phyloP scores from a whole-genome alignment of 2,797 vertebrate genomes.

The Acipenser transmontanus region DNA sequence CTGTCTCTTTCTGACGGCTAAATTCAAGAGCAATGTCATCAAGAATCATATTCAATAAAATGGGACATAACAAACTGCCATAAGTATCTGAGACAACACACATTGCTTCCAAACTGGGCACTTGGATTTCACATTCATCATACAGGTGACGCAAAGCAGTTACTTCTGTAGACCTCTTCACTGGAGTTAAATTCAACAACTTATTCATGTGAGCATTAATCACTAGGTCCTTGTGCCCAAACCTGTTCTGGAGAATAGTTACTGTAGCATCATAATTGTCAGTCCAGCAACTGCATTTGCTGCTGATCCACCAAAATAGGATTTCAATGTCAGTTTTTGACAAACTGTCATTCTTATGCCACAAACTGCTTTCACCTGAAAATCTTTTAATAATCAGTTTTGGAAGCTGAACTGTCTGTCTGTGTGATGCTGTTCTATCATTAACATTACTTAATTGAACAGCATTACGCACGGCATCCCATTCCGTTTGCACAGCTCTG shows the following conservation, averaged over 20 bases:
- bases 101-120: neutral
- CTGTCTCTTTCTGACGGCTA: neutral
- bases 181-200: neutral
- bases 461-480: no score
- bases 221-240: conserved; percentile 6
- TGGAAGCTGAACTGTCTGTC: neutral
- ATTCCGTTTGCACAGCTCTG: no score
- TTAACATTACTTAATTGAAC: no score
- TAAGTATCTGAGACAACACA: conserved; percentile 12
- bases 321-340: conserved; percentile 9
- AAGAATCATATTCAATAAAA: conserved; percentile 9
- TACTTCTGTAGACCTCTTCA: no score
- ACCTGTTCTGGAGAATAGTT: neutral
- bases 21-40: conserved; percentile 13
- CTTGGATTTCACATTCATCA: conserved; percentile 13
- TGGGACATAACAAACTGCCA: conserved; percentile 14
- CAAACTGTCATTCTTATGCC: conserved; percentile 7
- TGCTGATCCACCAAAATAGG: neutral
- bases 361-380: neutral
- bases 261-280: conserved; percentile 11
- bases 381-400: conserved; percentile 9
- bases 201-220: conserved; percentile 13
- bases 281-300: conserved; percentile 1
- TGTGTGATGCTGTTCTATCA: no score
- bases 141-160: neutral